Evolutionary conservation across 2,113 vertebrate species (phyloP), one percentile per base, ranked within the genome.

Genomic region (Leucopsar rothschildi): DNA sequence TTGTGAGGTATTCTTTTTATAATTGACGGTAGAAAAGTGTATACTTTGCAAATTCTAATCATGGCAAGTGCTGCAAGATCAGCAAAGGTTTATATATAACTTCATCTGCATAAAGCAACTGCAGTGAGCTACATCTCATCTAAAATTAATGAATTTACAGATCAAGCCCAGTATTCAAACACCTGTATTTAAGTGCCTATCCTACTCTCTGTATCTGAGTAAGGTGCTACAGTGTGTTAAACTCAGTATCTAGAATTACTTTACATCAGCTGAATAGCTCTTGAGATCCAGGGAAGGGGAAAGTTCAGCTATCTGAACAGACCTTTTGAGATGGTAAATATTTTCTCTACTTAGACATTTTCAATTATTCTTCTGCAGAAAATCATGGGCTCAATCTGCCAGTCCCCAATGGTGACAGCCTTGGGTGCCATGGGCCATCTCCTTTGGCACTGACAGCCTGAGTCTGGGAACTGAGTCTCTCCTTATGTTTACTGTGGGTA

Each of bases 31-130:
- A 64, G 63, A 93, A 95, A 95, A 2, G 14, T 47, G 52, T 79
- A 40, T 86, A 63, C 71, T 85, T 88, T 71, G 85, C 80, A 88
- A 93, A 90, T 65, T 92, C 75, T 90, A 92, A 93, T 95, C 72
- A 75, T 56, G 35, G 55, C 42, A 85, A 73, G 87, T 50, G 78
- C 75, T 93, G 68, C 86, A 52, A 94, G 76, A 94, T 94, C 75
- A 91, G 71, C 82, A 95, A 73, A 83, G 31, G 56, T 95, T 94
- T 96, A 96, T 92, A 93, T 81, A 68, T 90, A 92, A 64, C 81
- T 85, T 86, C 47, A 92, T 92, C 61, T 95, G 66, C 61, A 89
- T 92, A 87, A 92, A 93, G 29, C 64, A 82, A 82, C 47, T 23
- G 60, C 71, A 86, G 33, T 42, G 21, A 78, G 25, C 59, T 83